These are phyloP conservation scores for Doryteuthis pealeii DNA, from an alignment of 1,140 invertebrate genomes.

Conservation along the genomic window DNA sequence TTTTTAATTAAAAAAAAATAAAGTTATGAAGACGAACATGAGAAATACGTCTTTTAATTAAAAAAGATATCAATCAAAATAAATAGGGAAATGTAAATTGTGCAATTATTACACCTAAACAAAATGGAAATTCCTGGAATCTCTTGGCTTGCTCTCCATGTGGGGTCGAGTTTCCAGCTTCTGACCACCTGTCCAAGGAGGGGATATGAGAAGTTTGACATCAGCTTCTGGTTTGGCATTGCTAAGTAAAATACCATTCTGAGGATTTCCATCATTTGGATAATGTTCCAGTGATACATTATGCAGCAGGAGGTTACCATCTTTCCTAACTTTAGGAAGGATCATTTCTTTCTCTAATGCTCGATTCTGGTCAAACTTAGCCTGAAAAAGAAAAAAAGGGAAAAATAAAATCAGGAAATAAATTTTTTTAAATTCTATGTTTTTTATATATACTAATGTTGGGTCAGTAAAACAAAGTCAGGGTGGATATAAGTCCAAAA, in stretches of 20 bases:
- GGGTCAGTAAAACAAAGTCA: too few relatives aligned
- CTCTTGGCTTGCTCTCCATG: background rate
- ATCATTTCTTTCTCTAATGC: slow-evolving; percentile 57
- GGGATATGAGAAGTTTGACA: background rate
- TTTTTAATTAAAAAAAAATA: too few relatives aligned
- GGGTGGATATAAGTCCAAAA: too few relatives aligned
- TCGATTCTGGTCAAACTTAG: slow-evolving; percentile 72
- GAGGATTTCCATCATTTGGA: background rate
- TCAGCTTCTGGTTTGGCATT: background rate
- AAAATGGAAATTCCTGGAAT: background rate
- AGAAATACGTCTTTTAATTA: too few relatives aligned
- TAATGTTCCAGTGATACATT: background rate
- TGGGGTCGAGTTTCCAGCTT: background rate
- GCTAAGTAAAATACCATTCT: background rate
- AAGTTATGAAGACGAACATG: too few relatives aligned
- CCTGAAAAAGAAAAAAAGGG: slow-evolving; percentile 61
- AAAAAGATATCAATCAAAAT: too few relatives aligned
- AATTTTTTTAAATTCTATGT: background rate
- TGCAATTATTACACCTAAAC: background rate
- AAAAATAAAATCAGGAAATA: background rate
- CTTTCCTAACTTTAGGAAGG: slow-evolving; percentile 48
- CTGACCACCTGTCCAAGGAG: background rate
- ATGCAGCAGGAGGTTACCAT: slow-evolving; percentile 31
- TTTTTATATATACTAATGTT: too few relatives aligned
- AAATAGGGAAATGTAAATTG: too few relatives aligned